phyloP scores from a whole-genome alignment of 2,113 vertebrate species.

The Platycercus adscitus region DNA sequence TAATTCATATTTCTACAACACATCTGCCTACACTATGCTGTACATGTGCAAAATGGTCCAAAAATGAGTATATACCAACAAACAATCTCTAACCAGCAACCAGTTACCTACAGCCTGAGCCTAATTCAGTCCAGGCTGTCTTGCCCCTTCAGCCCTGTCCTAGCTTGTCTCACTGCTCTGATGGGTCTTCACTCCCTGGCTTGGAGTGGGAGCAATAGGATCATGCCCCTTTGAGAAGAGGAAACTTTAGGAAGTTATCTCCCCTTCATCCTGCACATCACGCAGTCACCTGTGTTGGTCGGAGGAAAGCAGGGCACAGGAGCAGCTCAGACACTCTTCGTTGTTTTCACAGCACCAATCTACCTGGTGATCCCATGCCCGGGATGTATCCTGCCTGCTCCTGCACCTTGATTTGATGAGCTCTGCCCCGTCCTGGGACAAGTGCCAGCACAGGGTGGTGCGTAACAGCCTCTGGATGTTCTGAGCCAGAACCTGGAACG shows the following conservation, averaged over 20 bases:
- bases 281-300: background rate
- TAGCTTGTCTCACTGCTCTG: background rate
- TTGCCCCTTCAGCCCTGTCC: background rate
- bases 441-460: background rate
- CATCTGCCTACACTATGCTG: background rate
- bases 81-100: background rate
- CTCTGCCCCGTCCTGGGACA: accelerated
- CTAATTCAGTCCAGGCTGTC: background rate
- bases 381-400: accelerated
- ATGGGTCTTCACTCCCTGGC: background rate
- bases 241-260: background rate
- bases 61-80: background rate
- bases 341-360: background rate
- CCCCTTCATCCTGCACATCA: background rate
- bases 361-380: accelerated
- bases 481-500: background rate
- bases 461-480: background rate
- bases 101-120: background rate
- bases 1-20: background rate
- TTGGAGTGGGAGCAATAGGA: background rate
- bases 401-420: background rate
- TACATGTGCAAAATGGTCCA: background rate
- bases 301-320: accelerated
- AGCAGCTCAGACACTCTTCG: accelerated
- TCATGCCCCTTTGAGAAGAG: background rate